Conservation (phyloP, 2,888 invertebrate genomes). For the Melinaea marsaeus region DNA sequence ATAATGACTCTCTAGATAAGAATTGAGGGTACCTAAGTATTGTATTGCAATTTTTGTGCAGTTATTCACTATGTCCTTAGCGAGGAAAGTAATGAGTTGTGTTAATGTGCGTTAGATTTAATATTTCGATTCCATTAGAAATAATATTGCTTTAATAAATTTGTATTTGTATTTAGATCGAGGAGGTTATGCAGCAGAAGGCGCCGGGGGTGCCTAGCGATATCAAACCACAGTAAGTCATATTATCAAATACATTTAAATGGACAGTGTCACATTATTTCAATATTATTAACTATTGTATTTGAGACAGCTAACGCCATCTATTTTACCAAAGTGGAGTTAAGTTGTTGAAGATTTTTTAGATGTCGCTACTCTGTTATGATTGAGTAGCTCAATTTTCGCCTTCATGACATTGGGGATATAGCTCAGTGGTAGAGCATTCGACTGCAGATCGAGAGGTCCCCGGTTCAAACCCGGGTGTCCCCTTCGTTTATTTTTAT, state of each 20-base stretch:
- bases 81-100: conserved; percentile 14
- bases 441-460: conserved; percentile 77
- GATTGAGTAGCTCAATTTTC: conserved; percentile 33
- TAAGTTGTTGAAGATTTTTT: conserved; percentile 12
- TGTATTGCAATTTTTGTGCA: conserved; percentile 36
- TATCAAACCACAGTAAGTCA: conserved; percentile 59
- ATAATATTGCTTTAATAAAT: conserved; percentile 11
- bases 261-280: not conserved
- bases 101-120: conserved; percentile 14
- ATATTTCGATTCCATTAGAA: not conserved
- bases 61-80: conserved; percentile 9
- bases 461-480: conserved; percentile 77
- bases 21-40: conserved; percentile 33
- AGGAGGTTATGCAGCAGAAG: conserved; percentile 76
- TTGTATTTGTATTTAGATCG: conserved; percentile 56
- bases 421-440: conserved; percentile 77
- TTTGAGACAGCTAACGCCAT: conserved; percentile 46
- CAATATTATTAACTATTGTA: not conserved
- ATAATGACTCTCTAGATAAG: conserved; percentile 42
- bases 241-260: not conserved
- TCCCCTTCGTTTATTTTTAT: conserved; percentile 48
- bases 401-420: conserved; percentile 44
- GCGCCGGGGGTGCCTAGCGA: conserved; percentile 71
- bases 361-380: conserved; percentile 16
- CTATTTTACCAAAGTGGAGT: conserved; percentile 36